A percentile compares a stretch with the other conserved stretches of the same genome.
phyloP scores from a whole-genome alignment of 1,140 invertebrate genomes.

The Asbolus verrucosus region DNA sequence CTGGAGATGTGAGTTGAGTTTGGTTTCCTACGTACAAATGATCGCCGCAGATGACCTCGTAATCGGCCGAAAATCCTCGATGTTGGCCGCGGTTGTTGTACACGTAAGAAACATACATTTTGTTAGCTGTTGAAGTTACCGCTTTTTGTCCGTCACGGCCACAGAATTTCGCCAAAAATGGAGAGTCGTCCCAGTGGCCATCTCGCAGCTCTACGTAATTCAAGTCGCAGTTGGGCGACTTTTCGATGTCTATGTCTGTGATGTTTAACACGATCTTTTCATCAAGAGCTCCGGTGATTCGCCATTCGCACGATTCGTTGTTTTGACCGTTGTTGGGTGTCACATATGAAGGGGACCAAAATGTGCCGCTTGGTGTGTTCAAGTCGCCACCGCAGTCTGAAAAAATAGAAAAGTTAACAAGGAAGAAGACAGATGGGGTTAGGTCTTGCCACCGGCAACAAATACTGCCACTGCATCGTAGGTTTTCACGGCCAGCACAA shows the following conservation, averaged over 20 bases:
- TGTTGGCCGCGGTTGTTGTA: constrained; percentile 68
- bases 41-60: constrained; percentile 90
- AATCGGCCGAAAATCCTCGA: not conserved
- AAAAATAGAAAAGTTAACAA: too few relatives aligned
- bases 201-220: constrained; percentile 93
- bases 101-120: constrained; percentile 87
- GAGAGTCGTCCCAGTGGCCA: constrained; percentile 90
- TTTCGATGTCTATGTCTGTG: constrained; percentile 86
- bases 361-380: too few relatives aligned
- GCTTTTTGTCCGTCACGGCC: constrained; percentile 80
- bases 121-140: constrained; percentile 79
- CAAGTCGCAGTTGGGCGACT: constrained; percentile 83
- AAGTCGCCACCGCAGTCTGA: too few relatives aligned
- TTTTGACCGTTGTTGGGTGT: constrained; percentile 69
- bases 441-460: too few relatives aligned
- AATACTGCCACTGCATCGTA: too few relatives aligned
- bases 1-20: constrained; percentile 91
- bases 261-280: constrained; percentile 93
- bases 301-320: constrained; percentile 88
- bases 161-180: constrained; percentile 84
- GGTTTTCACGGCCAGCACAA: too few relatives aligned
- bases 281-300: constrained; percentile 95
- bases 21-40: constrained; percentile 81
- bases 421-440: too few relatives aligned
- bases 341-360: too few relatives aligned